Conservation (phyloP, 2,888 invertebrate species). For the Penaeus monodon region DNA sequence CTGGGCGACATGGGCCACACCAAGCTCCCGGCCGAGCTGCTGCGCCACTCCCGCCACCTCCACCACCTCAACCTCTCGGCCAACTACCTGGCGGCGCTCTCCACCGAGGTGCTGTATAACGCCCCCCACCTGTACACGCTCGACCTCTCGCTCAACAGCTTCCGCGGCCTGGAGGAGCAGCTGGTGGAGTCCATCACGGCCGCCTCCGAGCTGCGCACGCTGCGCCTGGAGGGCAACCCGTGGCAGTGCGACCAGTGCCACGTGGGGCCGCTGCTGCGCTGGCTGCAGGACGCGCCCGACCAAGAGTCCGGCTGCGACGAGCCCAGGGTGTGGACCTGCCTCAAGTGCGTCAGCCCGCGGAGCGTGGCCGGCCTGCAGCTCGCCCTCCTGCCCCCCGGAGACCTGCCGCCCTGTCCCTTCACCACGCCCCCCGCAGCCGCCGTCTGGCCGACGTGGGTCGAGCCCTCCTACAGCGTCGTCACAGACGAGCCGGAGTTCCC, state of each 20-base stretch:
- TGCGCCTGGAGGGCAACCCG: constrained; percentile 67
- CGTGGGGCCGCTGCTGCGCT: constrained; percentile 66
- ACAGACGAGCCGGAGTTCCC: constrained; percentile 58
- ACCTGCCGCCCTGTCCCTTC: constrained; percentile 61
- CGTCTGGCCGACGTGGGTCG: constrained; percentile 53
- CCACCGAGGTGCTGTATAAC: constrained; percentile 65
- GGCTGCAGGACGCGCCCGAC: constrained; percentile 66
- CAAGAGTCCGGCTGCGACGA: constrained; percentile 64
- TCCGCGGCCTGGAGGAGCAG: constrained; percentile 65
- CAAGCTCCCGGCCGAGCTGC: constrained; percentile 54
- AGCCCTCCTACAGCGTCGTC: constrained; percentile 43
- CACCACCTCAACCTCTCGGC: constrained; percentile 67
- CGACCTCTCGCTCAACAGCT: constrained; percentile 67
- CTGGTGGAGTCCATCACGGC: constrained; percentile 65
- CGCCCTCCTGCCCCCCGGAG: constrained; percentile 64
- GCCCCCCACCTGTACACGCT: constrained; percentile 66
- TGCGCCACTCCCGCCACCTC: constrained; percentile 63
- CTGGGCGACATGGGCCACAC: constrained; percentile 62
- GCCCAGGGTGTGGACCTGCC: constrained; percentile 63
- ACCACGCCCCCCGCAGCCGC: constrained; percentile 47
- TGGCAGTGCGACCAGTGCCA: constrained; percentile 68
- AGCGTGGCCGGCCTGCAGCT: constrained; percentile 61
- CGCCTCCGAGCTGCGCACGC: constrained; percentile 57
- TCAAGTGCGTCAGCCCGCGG: constrained; percentile 61
- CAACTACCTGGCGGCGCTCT: constrained; percentile 66